Evolutionary conservation across 2,113 vertebrate genomes (phyloP).

Genomic region (Gymnobelideus leadbeateri): DNA sequence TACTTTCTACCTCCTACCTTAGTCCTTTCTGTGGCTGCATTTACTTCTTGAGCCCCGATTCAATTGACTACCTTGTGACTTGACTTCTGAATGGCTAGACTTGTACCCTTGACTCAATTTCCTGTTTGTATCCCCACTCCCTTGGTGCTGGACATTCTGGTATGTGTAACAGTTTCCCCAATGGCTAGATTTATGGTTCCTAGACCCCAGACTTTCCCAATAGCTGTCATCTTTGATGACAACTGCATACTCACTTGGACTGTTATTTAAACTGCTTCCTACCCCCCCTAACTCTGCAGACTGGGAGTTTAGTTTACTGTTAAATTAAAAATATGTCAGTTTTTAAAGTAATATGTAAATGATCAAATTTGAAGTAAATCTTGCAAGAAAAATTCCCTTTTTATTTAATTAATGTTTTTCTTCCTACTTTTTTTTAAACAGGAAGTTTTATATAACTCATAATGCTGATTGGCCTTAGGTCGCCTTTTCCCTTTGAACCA

Average conservation of each 20-base stretch:
- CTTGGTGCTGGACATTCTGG: not conserved
- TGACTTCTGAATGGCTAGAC: not conserved
- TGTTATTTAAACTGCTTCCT: not conserved
- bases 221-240: not conserved
- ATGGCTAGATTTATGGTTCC: not conserved
- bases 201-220: not conserved
- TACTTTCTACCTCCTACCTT: not conserved
- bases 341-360: not conserved
- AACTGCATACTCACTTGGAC: not conserved
- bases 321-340: not conserved
- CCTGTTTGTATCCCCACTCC: not conserved
- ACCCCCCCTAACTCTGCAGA: not conserved
- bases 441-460: conserved; percentile 32
- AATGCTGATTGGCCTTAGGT: conserved; percentile 7
- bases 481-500: conserved; percentile 1
- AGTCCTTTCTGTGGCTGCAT: not conserved
- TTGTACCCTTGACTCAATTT: not conserved
- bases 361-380: conserved; percentile 24
- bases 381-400: not conserved
- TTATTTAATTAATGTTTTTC: not conserved
- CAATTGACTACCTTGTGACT: not conserved
- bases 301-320: not conserved
- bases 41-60: not conserved
- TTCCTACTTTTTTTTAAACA: not conserved
- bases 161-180: not conserved